phyloP scores from a whole-genome alignment of 2,113 vertebrate genomes.

The Onychostoma macrolepis region DNA sequence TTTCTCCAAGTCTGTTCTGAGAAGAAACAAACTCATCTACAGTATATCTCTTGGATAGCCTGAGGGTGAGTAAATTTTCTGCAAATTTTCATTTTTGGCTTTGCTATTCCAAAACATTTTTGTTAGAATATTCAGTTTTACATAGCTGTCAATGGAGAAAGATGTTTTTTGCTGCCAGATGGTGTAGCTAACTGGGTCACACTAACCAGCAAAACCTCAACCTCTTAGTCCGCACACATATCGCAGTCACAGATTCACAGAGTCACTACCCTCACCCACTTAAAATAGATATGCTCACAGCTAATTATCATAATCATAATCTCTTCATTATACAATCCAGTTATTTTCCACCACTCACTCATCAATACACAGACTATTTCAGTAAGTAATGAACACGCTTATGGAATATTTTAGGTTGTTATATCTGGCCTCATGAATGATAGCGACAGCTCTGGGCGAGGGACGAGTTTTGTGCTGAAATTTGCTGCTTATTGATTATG shows the following conservation, averaged over 20 bases:
- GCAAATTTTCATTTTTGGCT: neutral
- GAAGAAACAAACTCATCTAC: too few species aligned
- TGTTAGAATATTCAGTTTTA: neutral
- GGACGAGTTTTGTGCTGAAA: neutral
- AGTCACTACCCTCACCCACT: neutral
- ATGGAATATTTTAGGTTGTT: neutral
- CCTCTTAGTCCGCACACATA: neutral
- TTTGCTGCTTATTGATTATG: neutral
- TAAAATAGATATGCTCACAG: neutral
- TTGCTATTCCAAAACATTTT: neutral
- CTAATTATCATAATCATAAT: neutral
- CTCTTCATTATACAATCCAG: neutral
- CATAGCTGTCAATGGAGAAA: neutral
- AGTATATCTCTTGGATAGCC: too few species aligned
- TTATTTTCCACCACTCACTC: neutral
- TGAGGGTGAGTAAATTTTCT: neutral
- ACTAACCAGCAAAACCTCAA: neutral
- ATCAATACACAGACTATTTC: neutral
- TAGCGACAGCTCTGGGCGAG: neutral
- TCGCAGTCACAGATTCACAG: neutral
- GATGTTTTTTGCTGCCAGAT: neutral
- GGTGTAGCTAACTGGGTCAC: neutral
- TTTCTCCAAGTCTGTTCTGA: too few species aligned
- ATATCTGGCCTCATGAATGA: neutral
- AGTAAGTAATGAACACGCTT: too few species aligned